phyloP scores from a whole-genome alignment of 2,113 vertebrate genomes.

The Apteryx mantelli region DNA sequence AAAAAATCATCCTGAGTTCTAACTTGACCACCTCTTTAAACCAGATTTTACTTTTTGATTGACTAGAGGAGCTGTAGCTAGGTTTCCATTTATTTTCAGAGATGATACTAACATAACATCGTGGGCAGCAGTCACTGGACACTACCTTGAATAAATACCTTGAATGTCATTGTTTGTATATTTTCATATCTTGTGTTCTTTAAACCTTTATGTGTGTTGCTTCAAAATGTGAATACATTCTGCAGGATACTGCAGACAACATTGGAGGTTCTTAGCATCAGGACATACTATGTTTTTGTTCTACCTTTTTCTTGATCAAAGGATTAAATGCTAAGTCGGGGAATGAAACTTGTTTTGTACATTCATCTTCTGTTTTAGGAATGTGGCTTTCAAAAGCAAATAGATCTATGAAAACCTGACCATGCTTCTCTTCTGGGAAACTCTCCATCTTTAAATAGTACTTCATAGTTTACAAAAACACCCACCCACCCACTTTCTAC shows the following conservation, averaged over 20 bases:
- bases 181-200: neutral
- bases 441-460: neutral
- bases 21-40: neutral
- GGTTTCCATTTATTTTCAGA: neutral
- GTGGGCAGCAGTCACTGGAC: neutral
- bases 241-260: neutral
- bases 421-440: neutral
- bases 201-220: neutral
- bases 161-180: neutral
- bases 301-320: neutral
- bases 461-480: neutral
- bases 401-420: neutral
- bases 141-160: neutral
- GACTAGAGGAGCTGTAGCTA: neutral
- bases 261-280: neutral
- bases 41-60: neutral
- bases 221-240: neutral
- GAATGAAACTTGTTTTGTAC: neutral
- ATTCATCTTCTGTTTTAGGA: accelerated
- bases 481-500: neutral
- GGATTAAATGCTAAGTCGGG: neutral
- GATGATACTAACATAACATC: neutral
- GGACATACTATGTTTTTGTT: neutral
- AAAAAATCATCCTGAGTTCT: neutral
- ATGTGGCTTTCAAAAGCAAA: neutral